Conservation (phyloP, 2,113 vertebrate genomes). For the Fukomys damarensis region DNA sequence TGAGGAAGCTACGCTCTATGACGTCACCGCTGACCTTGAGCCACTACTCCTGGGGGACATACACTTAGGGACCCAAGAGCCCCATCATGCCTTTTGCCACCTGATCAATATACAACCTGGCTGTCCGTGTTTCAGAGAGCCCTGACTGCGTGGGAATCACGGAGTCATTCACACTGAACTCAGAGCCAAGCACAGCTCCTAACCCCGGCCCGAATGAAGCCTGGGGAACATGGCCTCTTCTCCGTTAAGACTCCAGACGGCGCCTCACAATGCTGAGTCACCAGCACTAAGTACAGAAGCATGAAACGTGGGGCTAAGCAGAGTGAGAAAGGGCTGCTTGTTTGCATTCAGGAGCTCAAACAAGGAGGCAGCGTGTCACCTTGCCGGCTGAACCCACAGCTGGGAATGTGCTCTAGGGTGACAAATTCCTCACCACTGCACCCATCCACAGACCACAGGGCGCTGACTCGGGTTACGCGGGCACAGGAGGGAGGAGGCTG, state of each 20-base stretch:
- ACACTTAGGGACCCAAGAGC: rapidly evolving
- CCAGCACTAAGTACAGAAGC: not conserved
- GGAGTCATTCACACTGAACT: not conserved
- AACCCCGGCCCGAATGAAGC: rapidly evolving
- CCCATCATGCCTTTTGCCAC: not conserved
- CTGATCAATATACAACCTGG: not conserved
- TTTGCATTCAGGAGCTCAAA: not conserved
- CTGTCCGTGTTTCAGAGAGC: not conserved
- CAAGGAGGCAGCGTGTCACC: not conserved
- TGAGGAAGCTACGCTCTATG: rapidly evolving
- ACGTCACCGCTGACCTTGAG: not conserved
- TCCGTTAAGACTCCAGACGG: not conserved
- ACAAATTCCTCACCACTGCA: not conserved
- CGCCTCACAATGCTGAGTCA: not conserved
- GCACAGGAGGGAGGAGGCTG: rapidly evolving
- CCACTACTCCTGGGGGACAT: rapidly evolving
- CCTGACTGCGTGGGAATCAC: not conserved
- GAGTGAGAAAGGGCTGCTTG: not conserved
- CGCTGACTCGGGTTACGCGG: rapidly evolving
- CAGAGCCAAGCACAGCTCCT: not conserved
- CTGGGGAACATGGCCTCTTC: not conserved
- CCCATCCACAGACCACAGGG: rapidly evolving
- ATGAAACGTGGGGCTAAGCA: too few relatives aligned
- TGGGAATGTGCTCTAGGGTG: rapidly evolving
- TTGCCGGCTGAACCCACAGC: not conserved